Conservation (phyloP, 2,888 invertebrate genomes). For the Junonia oenone region DNA sequence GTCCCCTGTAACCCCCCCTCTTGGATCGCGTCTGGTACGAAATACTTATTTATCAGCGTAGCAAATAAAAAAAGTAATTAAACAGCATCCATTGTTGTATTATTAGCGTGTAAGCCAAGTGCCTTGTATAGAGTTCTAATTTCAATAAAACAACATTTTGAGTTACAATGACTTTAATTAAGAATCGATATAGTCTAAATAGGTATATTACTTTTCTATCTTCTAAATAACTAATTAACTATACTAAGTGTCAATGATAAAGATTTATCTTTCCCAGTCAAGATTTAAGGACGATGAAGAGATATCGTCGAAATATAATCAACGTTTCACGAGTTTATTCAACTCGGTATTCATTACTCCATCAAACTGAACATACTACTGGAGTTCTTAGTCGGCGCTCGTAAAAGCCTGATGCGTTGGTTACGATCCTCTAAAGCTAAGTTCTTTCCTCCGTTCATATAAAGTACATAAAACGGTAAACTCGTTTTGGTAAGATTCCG, state of each 20-base stretch:
- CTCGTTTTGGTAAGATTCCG: neutral
- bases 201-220: too few relatives aligned
- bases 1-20: too few relatives aligned
- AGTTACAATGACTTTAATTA: too few relatives aligned
- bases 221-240: neutral
- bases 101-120: too few relatives aligned
- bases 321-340: neutral
- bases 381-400: neutral
- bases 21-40: too few relatives aligned
- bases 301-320: neutral
- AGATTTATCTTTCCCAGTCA: neutral
- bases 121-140: too few relatives aligned
- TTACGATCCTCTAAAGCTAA: neutral
- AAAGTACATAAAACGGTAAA: neutral
- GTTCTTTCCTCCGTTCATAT: neutral
- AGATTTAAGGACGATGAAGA: neutral
- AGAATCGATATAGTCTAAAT: too few relatives aligned
- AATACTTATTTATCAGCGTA: too few relatives aligned
- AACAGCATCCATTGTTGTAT: too few relatives aligned
- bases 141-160: too few relatives aligned
- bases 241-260: neutral
- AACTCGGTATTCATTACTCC: neutral
- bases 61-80: too few relatives aligned
- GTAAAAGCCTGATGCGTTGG: constrained; percentile 1
- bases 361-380: constrained; percentile 5